A percentile compares a stretch with the other conserved stretches of the same genome.
These are phyloP conservation scores for Drosophila mettleri DNA, from an alignment of 2,888 invertebrate species.

Conservation along the genomic window DNA sequence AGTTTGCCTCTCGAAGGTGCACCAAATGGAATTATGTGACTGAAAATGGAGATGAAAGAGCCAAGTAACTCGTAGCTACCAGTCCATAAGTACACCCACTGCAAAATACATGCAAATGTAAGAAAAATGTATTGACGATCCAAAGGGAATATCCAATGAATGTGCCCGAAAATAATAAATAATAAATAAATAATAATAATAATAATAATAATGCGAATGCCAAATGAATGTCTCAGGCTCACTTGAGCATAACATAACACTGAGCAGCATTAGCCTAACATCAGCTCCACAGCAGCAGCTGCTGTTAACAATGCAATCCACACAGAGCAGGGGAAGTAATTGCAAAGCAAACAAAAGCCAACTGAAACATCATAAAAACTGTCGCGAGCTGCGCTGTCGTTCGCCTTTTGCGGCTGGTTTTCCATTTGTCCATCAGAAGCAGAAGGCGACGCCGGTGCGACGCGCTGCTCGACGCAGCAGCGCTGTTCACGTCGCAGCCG, in stretches of 20 bases:
- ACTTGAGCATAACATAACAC: not conserved
- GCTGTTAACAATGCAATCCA: conserved; percentile 5
- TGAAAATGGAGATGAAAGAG: not conserved
- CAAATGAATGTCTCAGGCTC: not conserved
- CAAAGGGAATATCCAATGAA: conserved; percentile 61
- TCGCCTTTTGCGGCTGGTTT: conserved; percentile 22
- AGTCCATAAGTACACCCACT: not conserved
- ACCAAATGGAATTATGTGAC: conserved; percentile 39
- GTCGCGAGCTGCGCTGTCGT: conserved; percentile 45
- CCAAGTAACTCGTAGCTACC: not conserved
- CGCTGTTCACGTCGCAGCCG: conserved; percentile 35
- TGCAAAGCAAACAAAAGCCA: conserved; percentile 65
- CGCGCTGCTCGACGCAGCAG: conserved; percentile 9
- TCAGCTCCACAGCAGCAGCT: not conserved
- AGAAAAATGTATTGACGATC: conserved; percentile 60
- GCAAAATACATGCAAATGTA: conserved; percentile 44
- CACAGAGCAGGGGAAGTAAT: conserved; percentile 66
- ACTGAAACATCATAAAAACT: conserved; percentile 56
- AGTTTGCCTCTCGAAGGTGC: conserved; percentile 41
- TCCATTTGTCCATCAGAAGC: conserved; percentile 45
- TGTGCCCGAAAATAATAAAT: conserved; percentile 27
- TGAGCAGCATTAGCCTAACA: conserved; percentile 57
- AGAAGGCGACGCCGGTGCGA: conserved; percentile 26
- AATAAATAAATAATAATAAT: not conserved
- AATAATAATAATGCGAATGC: not conserved